Evolutionary conservation across 2,888 invertebrate species (phyloP).

Genomic region (Pediacus dermestoides): DNA sequence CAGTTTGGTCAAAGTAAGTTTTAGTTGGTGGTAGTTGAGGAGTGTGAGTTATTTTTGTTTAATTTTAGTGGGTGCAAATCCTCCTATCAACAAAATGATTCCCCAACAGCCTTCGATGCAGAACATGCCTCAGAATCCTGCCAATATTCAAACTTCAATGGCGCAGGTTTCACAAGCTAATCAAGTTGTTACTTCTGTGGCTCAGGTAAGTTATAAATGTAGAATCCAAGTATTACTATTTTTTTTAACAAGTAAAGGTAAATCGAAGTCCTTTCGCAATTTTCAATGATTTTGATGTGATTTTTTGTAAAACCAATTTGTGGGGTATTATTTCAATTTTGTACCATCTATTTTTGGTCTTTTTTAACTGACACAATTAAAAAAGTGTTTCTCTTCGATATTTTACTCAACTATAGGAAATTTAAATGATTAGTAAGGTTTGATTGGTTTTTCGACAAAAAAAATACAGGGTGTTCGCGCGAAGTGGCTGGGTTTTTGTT

Average conservation of each 20-base stretch:
- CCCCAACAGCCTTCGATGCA: conserved; percentile 27
- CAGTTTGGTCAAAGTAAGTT: conserved; percentile 51
- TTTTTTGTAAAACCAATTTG: no score
- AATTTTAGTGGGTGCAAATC: conserved; percentile 35
- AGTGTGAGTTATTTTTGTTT: not conserved
- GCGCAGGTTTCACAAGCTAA: conserved; percentile 40
- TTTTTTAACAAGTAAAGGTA: not conserved
- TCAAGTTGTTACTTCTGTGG: conserved; percentile 37
- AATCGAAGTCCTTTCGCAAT: no score
- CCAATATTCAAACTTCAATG: conserved; percentile 36
- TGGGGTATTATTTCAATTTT: no score
- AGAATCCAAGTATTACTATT: not conserved
- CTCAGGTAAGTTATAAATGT: conserved; percentile 32
- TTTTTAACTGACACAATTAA: no score
- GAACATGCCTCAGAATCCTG: conserved; percentile 42
- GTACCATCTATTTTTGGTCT: no score
- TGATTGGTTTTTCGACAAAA: no score
- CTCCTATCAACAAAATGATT: conserved; percentile 37
- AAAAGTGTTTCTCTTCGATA: no score
- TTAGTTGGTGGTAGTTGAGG: not conserved
- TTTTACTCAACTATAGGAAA: no score
- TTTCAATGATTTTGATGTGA: no score
- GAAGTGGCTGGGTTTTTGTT: no score
- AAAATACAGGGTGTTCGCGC: no score
- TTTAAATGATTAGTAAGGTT: no score